Conservation (phyloP, 2,888 invertebrate genomes). For the Eustalomyia histrio region DNA sequence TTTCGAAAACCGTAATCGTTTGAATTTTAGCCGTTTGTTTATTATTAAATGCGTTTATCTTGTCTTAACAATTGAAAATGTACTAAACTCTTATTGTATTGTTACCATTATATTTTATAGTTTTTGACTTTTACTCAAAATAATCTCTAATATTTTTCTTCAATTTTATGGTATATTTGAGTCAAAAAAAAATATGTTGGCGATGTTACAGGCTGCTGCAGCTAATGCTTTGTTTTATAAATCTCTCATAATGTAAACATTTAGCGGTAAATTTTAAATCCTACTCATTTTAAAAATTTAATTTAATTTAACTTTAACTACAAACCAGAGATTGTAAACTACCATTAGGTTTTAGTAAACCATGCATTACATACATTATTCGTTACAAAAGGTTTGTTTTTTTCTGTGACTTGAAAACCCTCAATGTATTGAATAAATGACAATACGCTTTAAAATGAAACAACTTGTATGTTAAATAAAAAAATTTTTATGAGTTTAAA, state of each 20-base stretch:
- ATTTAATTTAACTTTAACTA: too few species aligned
- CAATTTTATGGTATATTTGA: conserved; percentile 18
- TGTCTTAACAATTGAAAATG: conserved; percentile 52
- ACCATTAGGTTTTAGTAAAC: too few species aligned
- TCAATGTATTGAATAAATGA: neutral
- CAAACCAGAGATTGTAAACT: too few species aligned
- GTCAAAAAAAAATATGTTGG: neutral
- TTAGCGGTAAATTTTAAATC: conserved; percentile 29
- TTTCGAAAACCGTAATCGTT: neutral
- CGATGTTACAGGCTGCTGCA: neutral
- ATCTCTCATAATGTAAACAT: conserved; percentile 29
- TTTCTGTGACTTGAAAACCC: neutral
- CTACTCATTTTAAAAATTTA: conserved; percentile 30
- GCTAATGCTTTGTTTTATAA: neutral
- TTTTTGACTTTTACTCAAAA: conserved; percentile 49
- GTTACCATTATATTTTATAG: conserved; percentile 67
- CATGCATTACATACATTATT: too few species aligned
- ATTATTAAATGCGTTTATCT: conserved; percentile 43
- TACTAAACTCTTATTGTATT: conserved; percentile 59
- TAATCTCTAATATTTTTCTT: conserved; percentile 37
- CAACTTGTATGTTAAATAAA: too few species aligned
- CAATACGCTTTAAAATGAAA: neutral
- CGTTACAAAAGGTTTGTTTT: too few species aligned
- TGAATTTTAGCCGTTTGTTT: conserved; percentile 24
- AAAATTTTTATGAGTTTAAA: neutral